Evolutionary conservation across 1,140 invertebrate genomes (phyloP).

Genomic region (Magallana gigas): DNA sequence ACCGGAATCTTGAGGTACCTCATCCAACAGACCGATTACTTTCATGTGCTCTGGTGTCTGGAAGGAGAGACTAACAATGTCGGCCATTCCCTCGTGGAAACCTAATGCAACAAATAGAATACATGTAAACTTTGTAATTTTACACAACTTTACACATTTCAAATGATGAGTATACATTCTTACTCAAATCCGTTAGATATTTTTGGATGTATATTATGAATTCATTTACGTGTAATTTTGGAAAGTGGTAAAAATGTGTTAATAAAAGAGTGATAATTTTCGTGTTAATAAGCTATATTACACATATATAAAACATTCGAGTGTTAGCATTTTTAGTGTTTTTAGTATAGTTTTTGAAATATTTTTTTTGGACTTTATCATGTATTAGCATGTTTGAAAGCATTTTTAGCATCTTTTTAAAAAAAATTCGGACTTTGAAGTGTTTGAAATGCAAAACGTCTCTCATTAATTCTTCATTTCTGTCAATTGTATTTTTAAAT

Average conservation of each 20-base stretch:
- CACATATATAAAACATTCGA: not conserved
- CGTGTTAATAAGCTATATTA: not conserved
- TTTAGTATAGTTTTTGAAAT: no score
- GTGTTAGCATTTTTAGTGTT: not conserved
- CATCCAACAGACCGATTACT: conserved; percentile 86
- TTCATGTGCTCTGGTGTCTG: conserved; percentile 91
- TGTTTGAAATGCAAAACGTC: no score
- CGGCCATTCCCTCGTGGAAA: conserved; percentile 96
- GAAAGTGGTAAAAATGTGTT: not conserved
- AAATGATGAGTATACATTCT: no score
- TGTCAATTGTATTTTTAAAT: no score
- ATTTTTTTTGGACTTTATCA: no score
- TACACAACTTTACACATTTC: no score
- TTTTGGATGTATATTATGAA: no score
- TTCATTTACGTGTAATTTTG: no score
- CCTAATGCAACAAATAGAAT: conserved; percentile 48
- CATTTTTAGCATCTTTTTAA: not conserved
- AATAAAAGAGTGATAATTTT: not conserved
- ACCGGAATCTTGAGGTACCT: not conserved
- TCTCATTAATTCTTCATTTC: no score
- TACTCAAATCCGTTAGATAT: no score
- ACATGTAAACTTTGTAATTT: no score
- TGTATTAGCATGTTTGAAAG: not conserved
- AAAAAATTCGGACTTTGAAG: not conserved
- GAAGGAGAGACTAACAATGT: conserved; percentile 91